Evolutionary conservation across 1,140 invertebrate species (phyloP).

Genomic region (Macrosteles quadrilineatus): DNA sequence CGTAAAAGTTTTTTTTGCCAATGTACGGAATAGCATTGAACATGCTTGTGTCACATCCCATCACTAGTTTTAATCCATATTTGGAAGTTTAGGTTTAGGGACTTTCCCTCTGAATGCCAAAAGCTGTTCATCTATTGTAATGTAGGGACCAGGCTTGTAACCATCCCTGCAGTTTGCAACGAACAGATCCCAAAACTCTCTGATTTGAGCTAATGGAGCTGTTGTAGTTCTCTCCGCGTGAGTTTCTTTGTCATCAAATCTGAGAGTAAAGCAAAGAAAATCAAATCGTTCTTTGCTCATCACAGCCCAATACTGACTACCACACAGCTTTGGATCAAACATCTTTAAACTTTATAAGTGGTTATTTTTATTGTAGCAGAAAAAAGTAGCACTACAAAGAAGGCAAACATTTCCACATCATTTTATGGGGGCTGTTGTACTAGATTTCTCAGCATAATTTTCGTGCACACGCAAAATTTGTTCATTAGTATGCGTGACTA

Average conservation of each 20-base stretch:
- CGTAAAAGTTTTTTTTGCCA: constrained; percentile 9
- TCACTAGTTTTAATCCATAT: constrained; percentile 30
- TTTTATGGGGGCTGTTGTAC: background rate
- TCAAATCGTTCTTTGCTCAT: constrained; percentile 46
- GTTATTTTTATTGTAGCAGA: constrained; percentile 41
- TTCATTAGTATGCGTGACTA: constrained; percentile 30
- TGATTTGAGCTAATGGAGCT: constrained; percentile 41
- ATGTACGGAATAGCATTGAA: too few species aligned
- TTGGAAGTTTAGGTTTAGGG: constrained; percentile 29
- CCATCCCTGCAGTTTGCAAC: constrained; percentile 40
- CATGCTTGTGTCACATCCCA: too few species aligned
- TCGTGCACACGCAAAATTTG: constrained; percentile 35
- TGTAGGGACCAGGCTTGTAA: constrained; percentile 40
- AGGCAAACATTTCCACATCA: constrained; percentile 32
- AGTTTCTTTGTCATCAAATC: constrained; percentile 47
- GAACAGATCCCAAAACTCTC: constrained; percentile 39
- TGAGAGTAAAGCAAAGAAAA: constrained; percentile 45
- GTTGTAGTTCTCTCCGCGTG: constrained; percentile 36
- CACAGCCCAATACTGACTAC: constrained; percentile 40
- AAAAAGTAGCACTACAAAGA: constrained; percentile 42
- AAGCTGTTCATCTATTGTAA: constrained; percentile 47
- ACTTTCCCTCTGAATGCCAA: constrained; percentile 43
- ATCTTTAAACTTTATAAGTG: constrained; percentile 39
- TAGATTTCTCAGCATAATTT: constrained; percentile 19
- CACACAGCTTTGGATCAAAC: constrained; percentile 38